Percentiles rank a stretch among this genome's conserved stretches.
phyloP scores from a whole-genome alignment of 2,888 invertebrate species.

The Alviniconcha strummeri region DNA sequence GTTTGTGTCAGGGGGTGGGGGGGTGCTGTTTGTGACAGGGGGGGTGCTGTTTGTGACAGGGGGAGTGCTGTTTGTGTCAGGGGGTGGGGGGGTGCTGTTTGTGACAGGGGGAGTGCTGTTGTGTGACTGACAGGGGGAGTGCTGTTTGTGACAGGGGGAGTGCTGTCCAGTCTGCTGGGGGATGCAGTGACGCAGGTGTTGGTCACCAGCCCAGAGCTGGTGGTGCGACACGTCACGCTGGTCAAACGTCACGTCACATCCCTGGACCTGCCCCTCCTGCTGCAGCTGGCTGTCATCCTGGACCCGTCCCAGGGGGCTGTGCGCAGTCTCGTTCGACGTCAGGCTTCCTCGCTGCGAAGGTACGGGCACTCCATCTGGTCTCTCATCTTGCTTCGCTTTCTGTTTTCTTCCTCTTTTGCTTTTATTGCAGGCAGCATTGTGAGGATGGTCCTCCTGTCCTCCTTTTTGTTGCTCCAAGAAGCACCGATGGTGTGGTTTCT shows the following conservation, averaged over 20 bases:
- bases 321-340: conserved; percentile 6
- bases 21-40: neutral
- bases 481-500: too few species aligned
- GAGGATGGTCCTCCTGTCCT: too few species aligned
- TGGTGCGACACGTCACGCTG: conserved; percentile 65
- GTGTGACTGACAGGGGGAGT: too few species aligned
- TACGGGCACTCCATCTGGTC: neutral
- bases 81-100: too few species aligned
- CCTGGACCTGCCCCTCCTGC: conserved; percentile 52
- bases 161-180: conserved; percentile 68
- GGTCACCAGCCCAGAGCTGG: conserved; percentile 67
- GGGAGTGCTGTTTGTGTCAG: too few species aligned
- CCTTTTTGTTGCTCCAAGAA: too few species aligned
- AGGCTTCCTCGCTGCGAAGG: conserved; percentile 6
- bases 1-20: neutral
- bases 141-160: conserved; percentile 48
- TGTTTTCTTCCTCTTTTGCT: too few species aligned
- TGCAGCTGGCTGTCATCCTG: conserved; percentile 77
- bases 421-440: too few species aligned
- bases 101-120: too few species aligned
- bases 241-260: conserved; percentile 62
- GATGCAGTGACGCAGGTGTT: conserved; percentile 68
- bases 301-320: conserved; percentile 77
- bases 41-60: too few species aligned
- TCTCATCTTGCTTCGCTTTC: too few species aligned